These are phyloP conservation scores for Drosophila albomicans DNA, from an alignment of 1,140 invertebrate species.

Conservation along the genomic window DNA sequence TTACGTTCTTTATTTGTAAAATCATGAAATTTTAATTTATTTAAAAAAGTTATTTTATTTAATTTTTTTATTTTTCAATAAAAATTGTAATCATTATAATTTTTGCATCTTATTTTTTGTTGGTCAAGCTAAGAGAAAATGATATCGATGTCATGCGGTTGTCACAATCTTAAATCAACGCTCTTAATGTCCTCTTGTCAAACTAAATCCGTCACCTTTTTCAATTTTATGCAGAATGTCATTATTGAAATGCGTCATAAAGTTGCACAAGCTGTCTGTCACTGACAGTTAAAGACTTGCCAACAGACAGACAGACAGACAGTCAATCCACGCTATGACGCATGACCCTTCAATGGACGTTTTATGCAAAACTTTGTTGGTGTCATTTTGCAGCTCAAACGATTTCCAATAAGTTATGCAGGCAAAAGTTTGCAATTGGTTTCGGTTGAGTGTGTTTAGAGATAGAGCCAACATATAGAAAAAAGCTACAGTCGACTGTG, in stretches of 20 bases:
- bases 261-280: conserved; percentile 1
- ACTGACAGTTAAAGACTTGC: not conserved
- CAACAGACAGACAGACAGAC: not conserved
- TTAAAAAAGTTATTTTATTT: no score
- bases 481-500: no score
- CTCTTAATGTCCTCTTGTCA: not conserved
- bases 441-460: no score
- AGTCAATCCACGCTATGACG: conserved; percentile 1
- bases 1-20: no score
- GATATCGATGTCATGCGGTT: not conserved
- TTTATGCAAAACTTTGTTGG: no score
- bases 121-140: not conserved
- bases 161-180: not conserved
- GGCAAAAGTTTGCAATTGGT: no score
- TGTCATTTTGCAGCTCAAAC: no score
- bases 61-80: no score
- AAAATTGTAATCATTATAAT: no score
- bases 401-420: no score
- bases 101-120: not conserved
- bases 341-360: not conserved
- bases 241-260: conserved; percentile 3
- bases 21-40: no score
- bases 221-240: not conserved
- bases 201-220: not conserved
- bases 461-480: no score